A percentile compares a stretch with the other conserved stretches of the same genome.
These are phyloP conservation scores for Harpalus rufipes DNA, from an alignment of 2,888 invertebrate species.

Conservation along the genomic window DNA sequence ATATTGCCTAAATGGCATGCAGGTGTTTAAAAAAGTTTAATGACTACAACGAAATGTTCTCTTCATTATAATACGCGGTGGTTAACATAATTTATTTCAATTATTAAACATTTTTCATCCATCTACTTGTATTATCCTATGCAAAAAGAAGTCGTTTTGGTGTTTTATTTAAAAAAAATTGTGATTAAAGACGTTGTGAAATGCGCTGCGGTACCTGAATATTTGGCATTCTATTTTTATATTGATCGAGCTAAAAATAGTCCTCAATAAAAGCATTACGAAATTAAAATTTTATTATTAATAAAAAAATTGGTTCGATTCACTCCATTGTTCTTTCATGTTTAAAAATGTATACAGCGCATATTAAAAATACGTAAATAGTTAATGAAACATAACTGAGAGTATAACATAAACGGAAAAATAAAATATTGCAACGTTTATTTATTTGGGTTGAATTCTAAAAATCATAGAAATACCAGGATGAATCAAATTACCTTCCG, in stretches of 20 bases:
- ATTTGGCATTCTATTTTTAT: constrained; percentile 7
- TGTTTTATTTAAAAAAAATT: neutral
- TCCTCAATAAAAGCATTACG: neutral
- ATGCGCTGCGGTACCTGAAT: neutral
- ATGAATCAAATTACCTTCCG: too few species aligned
- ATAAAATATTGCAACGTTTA: too few species aligned
- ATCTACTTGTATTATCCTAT: constrained; percentile 16
- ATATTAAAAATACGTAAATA: constrained; percentile 10
- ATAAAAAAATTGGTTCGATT: constrained; percentile 2
- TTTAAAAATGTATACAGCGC: neutral
- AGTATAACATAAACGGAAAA: too few species aligned
- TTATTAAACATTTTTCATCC: constrained; percentile 39
- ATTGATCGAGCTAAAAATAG: constrained; percentile 21
- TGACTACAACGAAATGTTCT: constrained; percentile 42
- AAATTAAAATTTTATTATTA: constrained; percentile 33
- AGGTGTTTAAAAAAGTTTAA: constrained; percentile 41
- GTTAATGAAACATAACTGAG: constrained; percentile 7
- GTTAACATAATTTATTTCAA: constrained; percentile 34
- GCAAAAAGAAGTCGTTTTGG: neutral
- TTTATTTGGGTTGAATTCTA: too few species aligned
- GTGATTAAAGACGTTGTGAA: neutral
- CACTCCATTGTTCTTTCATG: neutral
- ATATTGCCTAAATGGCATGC: constrained; percentile 26
- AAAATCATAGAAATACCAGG: too few species aligned
- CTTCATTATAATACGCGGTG: constrained; percentile 19